phyloP scores from a whole-genome alignment of 2,113 vertebrate genomes.

The Nycticryphes semicollaris region DNA sequence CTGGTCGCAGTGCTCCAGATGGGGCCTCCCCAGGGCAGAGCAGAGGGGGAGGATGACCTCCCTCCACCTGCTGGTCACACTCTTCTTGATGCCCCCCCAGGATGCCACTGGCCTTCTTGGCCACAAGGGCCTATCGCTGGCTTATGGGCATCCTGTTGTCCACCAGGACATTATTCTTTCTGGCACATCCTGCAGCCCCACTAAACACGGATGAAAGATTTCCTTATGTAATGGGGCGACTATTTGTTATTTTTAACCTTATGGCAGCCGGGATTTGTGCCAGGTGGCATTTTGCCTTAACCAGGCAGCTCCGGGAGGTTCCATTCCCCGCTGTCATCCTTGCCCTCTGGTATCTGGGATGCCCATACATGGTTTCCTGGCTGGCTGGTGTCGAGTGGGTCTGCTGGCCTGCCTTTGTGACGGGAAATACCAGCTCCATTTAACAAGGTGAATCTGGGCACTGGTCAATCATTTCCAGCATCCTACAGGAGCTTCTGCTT shows the following conservation, averaged over 20 bases:
- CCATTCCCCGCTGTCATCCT: neutral
- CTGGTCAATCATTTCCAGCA: neutral
- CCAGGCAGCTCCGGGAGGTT: neutral
- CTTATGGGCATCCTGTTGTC: too few relatives aligned
- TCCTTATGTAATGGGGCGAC: neutral
- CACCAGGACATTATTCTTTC: neutral
- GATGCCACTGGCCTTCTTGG: too few relatives aligned
- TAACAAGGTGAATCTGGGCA: neutral
- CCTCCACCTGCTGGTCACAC: too few relatives aligned
- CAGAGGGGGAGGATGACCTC: too few relatives aligned
- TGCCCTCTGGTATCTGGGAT: neutral
- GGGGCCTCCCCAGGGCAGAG: too few relatives aligned
- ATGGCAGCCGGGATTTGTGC: neutral
- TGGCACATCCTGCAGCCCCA: fast-evolving
- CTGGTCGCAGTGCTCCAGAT: too few relatives aligned
- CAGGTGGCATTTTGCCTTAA: slow-evolving; percentile 33
- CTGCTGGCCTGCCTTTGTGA: neutral
- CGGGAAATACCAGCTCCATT: neutral
- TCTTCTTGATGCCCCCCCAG: too few relatives aligned
- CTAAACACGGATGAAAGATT: slow-evolving; percentile 8
- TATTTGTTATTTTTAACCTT: slow-evolving; percentile 49
- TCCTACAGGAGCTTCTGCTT: neutral
- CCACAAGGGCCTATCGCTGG: too few relatives aligned
- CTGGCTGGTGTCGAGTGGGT: neutral
- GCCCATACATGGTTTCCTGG: slow-evolving; percentile 29